Evolutionary conservation across 2,888 invertebrate genomes (phyloP).

Genomic region (Zygogramma bicolorata): DNA sequence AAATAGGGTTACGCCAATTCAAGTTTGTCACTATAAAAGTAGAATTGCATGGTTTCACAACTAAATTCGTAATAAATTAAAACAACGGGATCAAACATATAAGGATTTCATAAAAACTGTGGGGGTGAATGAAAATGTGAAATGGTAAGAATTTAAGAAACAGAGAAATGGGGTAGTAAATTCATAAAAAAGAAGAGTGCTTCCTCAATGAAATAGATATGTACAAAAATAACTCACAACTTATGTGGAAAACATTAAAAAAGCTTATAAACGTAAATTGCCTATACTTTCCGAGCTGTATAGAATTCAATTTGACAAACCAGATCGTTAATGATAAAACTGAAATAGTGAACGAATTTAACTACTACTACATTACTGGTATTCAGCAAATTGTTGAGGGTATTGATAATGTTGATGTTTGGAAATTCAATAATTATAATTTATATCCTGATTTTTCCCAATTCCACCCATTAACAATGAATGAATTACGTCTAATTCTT

Average conservation of each 20-base stretch:
- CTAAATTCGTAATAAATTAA: slow-evolving; percentile 11
- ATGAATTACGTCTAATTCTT: slow-evolving; percentile 1
- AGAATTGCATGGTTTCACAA: slow-evolving; percentile 9
- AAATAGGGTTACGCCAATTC: slow-evolving; percentile 7
- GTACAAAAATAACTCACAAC: background rate
- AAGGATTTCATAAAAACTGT: too few species aligned
- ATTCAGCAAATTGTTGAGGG: background rate
- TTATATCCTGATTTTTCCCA: background rate
- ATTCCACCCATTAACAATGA: background rate
- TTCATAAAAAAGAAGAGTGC: slow-evolving; percentile 4
- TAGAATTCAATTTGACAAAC: slow-evolving; percentile 2
- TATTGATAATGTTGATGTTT: background rate
- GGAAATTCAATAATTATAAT: slow-evolving; percentile 8
- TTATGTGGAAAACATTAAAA: slow-evolving; percentile 12
- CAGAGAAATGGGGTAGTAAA: background rate
- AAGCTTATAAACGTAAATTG: slow-evolving; percentile 1
- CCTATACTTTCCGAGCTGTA: slow-evolving; percentile 10
- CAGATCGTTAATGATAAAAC: slow-evolving; percentile 1
- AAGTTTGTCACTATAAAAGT: slow-evolving; percentile 1
- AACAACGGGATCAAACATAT: slow-evolving; percentile 5
- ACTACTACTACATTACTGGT: slow-evolving; percentile 2
- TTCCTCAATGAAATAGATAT: slow-evolving; percentile 2
- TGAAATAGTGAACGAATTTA: slow-evolving; percentile 5
- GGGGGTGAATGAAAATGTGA: too few species aligned
- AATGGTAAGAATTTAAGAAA: slow-evolving; percentile 1